Evolutionary conservation across 2,797 vertebrate species (phyloP).

Genomic region (Chelon auratus): DNA sequence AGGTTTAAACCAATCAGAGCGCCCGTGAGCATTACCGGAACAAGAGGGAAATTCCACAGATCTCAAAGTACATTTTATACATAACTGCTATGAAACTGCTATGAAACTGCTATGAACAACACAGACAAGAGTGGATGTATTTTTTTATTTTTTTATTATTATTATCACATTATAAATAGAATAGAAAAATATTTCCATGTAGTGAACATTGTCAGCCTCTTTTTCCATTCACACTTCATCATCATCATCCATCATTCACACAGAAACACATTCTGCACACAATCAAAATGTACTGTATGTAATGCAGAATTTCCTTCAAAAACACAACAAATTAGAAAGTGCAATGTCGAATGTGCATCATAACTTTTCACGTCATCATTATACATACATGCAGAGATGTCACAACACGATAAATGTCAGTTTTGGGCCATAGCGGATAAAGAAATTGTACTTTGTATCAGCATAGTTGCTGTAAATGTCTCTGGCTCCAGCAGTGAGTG

Average conservation of each 20-base stretch:
- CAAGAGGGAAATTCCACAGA: constrained; percentile 77
- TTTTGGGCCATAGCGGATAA: background rate
- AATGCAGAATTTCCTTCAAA: constrained; percentile 11
- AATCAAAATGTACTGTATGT: background rate
- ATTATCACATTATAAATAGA: constrained; percentile 69
- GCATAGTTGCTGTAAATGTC: background rate
- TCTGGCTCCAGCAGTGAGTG: too few relatives aligned
- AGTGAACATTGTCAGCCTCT: background rate
- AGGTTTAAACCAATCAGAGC: constrained; percentile 47
- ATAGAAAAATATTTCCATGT: constrained; percentile 61
- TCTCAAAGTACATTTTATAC: background rate
- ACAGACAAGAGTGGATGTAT: background rate
- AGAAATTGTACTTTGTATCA: background rate
- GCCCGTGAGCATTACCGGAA: constrained; percentile 38
- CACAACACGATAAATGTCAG: background rate
- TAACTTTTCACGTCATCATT: constrained; percentile 16
- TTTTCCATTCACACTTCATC: constrained; percentile 35
- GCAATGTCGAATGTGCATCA: constrained; percentile 47
- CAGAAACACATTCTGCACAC: background rate
- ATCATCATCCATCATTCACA: constrained; percentile 15
- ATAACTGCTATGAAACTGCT: background rate
- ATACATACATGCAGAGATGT: background rate
- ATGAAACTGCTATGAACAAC: constrained; percentile 15
- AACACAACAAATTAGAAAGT: constrained; percentile 47
- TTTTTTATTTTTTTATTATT: constrained; percentile 15